These are phyloP conservation scores for Hirudinaria manillensis DNA, from an alignment of 2,888 invertebrate genomes.

Conservation along the genomic window DNA sequence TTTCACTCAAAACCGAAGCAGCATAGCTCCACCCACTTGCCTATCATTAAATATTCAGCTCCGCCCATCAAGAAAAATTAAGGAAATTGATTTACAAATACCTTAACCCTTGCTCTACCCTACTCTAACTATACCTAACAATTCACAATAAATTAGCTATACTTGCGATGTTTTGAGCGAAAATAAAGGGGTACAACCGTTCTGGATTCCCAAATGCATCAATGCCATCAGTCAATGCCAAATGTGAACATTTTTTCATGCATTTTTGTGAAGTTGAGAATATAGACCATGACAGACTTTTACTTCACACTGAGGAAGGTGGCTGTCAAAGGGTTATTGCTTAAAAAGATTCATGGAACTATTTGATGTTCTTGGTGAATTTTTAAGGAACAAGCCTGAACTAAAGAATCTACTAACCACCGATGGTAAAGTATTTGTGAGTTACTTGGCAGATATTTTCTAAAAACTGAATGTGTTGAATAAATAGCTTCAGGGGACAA, in stretches of 20 bases:
- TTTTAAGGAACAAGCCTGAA: constrained; percentile 11
- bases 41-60: too few relatives aligned
- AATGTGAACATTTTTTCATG: background rate
- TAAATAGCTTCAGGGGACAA: background rate
- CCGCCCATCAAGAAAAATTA: too few relatives aligned
- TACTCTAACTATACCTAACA: too few relatives aligned
- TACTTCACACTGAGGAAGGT: background rate
- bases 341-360: constrained; percentile 12
- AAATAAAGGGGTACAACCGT: too few relatives aligned
- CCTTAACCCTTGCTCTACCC: too few relatives aligned
- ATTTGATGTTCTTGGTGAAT: background rate
- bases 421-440: background rate
- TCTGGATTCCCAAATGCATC: too few relatives aligned
- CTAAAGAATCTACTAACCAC: background rate
- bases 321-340: background rate
- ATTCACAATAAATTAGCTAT: too few relatives aligned
- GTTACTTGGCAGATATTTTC: background rate
- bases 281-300: background rate
- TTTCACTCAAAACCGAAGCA: too few relatives aligned
- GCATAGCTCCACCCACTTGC: too few relatives aligned
- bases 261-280: background rate
- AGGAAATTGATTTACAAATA: too few relatives aligned
- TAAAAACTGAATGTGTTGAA: background rate
- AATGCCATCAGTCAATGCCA: background rate
- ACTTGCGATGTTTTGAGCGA: too few relatives aligned